Evolutionary conservation across 2,888 invertebrate genomes (phyloP), one percentile per base, ranked within the genome.

Genomic region (Acheta domesticus): DNA sequence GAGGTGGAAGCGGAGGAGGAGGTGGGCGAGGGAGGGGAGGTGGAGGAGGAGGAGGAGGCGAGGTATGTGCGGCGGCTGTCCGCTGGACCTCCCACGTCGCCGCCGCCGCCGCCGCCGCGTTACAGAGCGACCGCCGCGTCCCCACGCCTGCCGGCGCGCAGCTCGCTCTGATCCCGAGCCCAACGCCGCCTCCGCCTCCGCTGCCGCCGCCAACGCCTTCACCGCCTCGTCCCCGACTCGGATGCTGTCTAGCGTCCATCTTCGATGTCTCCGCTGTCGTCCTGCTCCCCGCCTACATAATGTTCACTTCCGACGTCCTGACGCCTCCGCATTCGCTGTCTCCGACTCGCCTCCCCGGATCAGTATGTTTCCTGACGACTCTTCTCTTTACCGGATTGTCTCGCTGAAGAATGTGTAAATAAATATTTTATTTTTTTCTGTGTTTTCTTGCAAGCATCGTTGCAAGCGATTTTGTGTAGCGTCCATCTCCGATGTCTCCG

Each of bases 61-160:
- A 62, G 62, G 62, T 62, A 62, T 62, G 62, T 62, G 62, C 62
- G 62, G 62, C 62, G 62, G 62, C 62, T 62, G 62, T 62, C 62
- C 62, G 62, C 62, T n/a, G 62, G 62, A 62, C 62, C 62, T 62
- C 62, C 62, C 62, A 62, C 62, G 62, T 62, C 62, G 62, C n/a
- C n/a, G 62, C 62, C 62, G 62, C 62, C 62, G 62, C 62, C 62
- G 62, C 36, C 36, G 36, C 36, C 36, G 36, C 36, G 36, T 36
- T 36, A 8, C 36, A 36, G 36, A 36, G 36, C 36, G 8, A 23
- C 36, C 36, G 36, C 36, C 36, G 36, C 36, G 36, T 36, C 36
- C 36, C 36, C 36, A 36, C 36, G 36, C 36, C 36, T 8, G 36
- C 36, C 36, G 36, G 36, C 36, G 36, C 36, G 36, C 36, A 36